Conservation (phyloP, 2,797 vertebrate species). For the Poecilia wingei region DNA sequence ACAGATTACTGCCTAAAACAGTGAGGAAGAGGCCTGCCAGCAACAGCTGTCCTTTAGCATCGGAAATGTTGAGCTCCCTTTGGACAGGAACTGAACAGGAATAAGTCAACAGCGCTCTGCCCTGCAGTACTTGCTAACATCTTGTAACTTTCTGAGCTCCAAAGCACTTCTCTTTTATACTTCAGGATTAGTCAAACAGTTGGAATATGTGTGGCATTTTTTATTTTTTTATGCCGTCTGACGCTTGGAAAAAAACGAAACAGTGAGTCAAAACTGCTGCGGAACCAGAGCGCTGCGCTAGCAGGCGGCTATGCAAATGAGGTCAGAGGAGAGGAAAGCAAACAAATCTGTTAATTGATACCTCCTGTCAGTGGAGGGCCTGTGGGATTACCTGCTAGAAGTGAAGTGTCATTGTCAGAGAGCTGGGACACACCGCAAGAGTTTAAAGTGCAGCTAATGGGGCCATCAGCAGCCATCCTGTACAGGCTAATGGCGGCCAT, state of each 20-base stretch:
- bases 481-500: constrained; percentile 69
- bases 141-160: constrained; percentile 67
- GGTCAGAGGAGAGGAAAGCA: constrained; percentile 69
- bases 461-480: constrained; percentile 57
- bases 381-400: constrained; percentile 62
- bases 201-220: constrained; percentile 42
- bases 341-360: constrained; percentile 81
- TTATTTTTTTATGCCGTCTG: constrained; percentile 3
- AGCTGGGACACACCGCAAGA: constrained; percentile 47
- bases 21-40: constrained; percentile 71
- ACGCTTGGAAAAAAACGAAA: constrained; percentile 22
- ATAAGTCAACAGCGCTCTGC: constrained; percentile 62
- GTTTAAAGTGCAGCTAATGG: constrained; percentile 72
- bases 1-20: constrained; percentile 69
- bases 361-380: constrained; percentile 54
- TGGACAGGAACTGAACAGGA: constrained; percentile 76
- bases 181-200: constrained; percentile 39
- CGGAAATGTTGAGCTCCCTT: constrained; percentile 69
- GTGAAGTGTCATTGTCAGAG: constrained; percentile 51
- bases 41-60: constrained; percentile 83
- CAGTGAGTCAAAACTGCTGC: constrained; percentile 59
- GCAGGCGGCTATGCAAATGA: constrained; percentile 70
- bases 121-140: constrained; percentile 66
- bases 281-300: constrained; percentile 48
- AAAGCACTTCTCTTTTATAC: constrained; percentile 53